Percentiles rank a stretch among this genome's conserved stretches.
Conservation (phyloP, 2,797 vertebrate species). For the Lagothrix lagotricha region DNA sequence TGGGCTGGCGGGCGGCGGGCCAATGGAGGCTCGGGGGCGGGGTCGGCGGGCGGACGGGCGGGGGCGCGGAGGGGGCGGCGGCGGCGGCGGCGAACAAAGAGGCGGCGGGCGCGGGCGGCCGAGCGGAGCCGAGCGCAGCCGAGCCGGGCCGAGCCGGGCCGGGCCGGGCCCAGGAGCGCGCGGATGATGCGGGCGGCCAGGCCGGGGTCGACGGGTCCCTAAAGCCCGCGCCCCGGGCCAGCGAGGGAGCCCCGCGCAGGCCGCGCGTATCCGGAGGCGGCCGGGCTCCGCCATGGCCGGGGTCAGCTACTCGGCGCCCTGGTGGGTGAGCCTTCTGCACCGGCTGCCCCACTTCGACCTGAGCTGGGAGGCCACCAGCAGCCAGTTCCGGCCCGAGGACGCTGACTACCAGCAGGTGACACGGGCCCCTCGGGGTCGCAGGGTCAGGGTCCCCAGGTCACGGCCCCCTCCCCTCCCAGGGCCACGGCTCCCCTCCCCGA, state of each 20-base stretch:
- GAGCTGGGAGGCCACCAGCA: constrained; percentile 91
- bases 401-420: constrained; percentile 95
- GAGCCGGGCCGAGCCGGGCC: constrained; percentile 66
- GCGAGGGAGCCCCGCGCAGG: not conserved
- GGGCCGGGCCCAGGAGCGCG: constrained; percentile 62
- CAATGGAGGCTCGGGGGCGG: constrained; percentile 45
- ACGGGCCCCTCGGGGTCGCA: not conserved
- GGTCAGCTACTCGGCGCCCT: constrained; percentile 94
- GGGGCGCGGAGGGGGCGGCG: not conserved
- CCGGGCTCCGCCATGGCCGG: constrained; percentile 89
- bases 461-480: constrained; percentile 72
- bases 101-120: constrained; percentile 70
- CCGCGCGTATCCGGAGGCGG: constrained; percentile 28
- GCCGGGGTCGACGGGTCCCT: constrained; percentile 45
- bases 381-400: constrained; percentile 93
- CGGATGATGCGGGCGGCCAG: constrained; percentile 65
- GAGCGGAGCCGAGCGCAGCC: constrained; percentile 66
- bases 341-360: constrained; percentile 94
- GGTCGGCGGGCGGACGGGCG: not conserved
- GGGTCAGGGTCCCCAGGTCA: constrained; percentile 81
- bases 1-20: rapidly evolving
- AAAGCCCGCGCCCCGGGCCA: constrained; percentile 2
- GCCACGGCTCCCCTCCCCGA: not conserved
- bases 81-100: constrained; percentile 76
- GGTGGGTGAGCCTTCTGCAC: constrained; percentile 97